Evolutionary conservation across 2,797 vertebrate genomes (phyloP).

Genomic region (Xenops minutus): DNA sequence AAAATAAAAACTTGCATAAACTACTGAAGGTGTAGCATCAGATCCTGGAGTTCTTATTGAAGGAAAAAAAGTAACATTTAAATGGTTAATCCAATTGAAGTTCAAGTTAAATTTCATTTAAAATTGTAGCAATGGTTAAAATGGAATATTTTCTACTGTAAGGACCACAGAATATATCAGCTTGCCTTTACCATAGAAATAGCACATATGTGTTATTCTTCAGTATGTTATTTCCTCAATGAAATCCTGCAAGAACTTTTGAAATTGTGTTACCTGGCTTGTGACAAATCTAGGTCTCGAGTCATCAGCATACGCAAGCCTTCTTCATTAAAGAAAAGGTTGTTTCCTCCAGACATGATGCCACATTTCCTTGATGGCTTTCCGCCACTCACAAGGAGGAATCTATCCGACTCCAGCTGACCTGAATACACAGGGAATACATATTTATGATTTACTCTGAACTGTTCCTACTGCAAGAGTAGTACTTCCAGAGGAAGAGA

Average conservation of each 20-base stretch:
- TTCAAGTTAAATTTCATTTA: neutral
- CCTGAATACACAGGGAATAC: constrained; percentile 73
- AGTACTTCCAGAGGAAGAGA: neutral
- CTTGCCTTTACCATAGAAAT: neutral
- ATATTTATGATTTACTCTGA: constrained; percentile 23
- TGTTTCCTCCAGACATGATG: constrained; percentile 95
- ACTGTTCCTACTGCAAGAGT: neutral
- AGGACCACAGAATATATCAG: neutral
- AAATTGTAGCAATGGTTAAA: neutral
- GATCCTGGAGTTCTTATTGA: neutral
- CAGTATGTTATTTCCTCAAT: neutral
- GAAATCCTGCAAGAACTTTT: neutral
- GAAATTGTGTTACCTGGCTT: constrained; percentile 86
- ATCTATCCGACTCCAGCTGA: constrained; percentile 87
- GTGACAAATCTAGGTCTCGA: constrained; percentile 91
- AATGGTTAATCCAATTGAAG: neutral
- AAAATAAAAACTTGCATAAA: neutral
- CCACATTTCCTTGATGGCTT: constrained; percentile 97
- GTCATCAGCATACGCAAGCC: constrained; percentile 96
- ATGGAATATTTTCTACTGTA: neutral
- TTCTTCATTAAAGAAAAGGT: constrained; percentile 96
- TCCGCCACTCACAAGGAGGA: constrained; percentile 90
- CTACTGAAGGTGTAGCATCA: neutral
- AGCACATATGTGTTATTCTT: neutral
- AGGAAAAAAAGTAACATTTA: neutral